These are phyloP conservation scores for Clistopyga incitator DNA, from an alignment of 2,888 invertebrate genomes.

Conservation along the genomic window DNA sequence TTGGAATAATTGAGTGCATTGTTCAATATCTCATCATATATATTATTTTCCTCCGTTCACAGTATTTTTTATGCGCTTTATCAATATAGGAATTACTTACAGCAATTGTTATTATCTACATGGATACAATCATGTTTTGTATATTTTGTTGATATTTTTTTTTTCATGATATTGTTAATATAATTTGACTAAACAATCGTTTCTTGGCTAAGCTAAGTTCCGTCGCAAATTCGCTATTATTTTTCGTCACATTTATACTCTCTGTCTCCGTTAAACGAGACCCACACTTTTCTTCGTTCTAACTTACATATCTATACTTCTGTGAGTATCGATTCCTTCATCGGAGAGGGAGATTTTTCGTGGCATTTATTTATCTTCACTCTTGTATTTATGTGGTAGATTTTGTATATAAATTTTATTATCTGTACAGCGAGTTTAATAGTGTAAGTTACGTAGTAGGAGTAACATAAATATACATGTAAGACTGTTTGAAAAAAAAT, in stretches of 20 bases:
- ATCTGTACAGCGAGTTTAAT: constrained; percentile 68
- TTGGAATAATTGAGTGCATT: constrained; percentile 41
- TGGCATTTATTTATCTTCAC: constrained; percentile 33
- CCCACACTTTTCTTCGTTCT: constrained; percentile 18
- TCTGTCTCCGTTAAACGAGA: neutral
- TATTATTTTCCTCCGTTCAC: constrained; percentile 43
- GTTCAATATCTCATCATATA: constrained; percentile 58
- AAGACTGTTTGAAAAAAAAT: too few species aligned
- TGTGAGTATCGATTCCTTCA: constrained; percentile 14
- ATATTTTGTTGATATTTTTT: constrained; percentile 38
- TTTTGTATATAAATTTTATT: constrained; percentile 61
- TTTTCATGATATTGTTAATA: constrained; percentile 35
- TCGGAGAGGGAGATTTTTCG: constrained; percentile 32
- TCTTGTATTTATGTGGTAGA: constrained; percentile 10
- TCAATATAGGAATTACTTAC: constrained; percentile 69
- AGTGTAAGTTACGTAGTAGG: constrained; percentile 39
- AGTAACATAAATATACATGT: neutral
- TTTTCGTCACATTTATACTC: constrained; percentile 19
- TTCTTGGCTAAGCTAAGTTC: constrained; percentile 47
- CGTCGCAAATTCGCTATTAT: constrained; percentile 48
- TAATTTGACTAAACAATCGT: constrained; percentile 57
- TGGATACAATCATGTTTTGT: constrained; percentile 68
- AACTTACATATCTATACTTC: constrained; percentile 29
- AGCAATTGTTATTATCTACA: constrained; percentile 72
- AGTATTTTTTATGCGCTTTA: constrained; percentile 56